Evolutionary conservation across 2,113 vertebrate species (phyloP).

Genomic region (Solea senegalensis): DNA sequence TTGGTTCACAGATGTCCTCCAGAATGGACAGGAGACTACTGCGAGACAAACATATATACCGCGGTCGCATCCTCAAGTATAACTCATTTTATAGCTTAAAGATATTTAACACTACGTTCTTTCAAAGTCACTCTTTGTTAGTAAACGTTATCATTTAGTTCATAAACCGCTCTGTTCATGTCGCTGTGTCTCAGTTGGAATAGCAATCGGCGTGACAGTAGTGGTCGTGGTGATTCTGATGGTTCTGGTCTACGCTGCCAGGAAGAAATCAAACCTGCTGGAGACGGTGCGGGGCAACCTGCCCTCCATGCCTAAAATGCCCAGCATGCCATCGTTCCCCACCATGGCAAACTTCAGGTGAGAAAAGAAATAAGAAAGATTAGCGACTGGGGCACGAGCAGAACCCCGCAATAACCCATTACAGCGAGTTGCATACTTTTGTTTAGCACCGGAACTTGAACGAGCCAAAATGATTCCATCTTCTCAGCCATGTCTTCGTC

Average conservation of each 20-base stretch:
- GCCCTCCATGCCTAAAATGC: conserved; percentile 48
- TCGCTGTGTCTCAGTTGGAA: conserved; percentile 61
- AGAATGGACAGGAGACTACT: conserved; percentile 69
- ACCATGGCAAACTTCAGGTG: conserved; percentile 64
- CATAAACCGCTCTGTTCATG: not conserved
- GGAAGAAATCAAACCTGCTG: conserved; percentile 64
- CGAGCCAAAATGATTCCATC: too few relatives aligned
- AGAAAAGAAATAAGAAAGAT: conserved; percentile 24
- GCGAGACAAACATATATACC: conserved; percentile 51
- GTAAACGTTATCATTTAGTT: not conserved
- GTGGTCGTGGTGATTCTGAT: conserved; percentile 59
- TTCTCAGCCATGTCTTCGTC: too few relatives aligned
- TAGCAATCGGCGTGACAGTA: conserved; percentile 75
- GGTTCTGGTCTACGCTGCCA: conserved; percentile 63
- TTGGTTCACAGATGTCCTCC: conserved; percentile 66
- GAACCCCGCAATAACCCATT: too few relatives aligned
- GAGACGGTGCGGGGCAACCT: conserved; percentile 38
- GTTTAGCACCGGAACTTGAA: too few relatives aligned
- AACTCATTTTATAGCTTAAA: not conserved
- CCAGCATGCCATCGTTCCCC: conserved; percentile 42
- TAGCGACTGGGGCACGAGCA: too few relatives aligned
- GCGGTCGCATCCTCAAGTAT: conserved; percentile 65
- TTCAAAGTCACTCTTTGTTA: not conserved
- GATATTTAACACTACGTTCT: not conserved
- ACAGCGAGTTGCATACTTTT: too few relatives aligned